Conservation (phyloP, 2,888 invertebrate genomes). For the Pogonocherus hispidulus region DNA sequence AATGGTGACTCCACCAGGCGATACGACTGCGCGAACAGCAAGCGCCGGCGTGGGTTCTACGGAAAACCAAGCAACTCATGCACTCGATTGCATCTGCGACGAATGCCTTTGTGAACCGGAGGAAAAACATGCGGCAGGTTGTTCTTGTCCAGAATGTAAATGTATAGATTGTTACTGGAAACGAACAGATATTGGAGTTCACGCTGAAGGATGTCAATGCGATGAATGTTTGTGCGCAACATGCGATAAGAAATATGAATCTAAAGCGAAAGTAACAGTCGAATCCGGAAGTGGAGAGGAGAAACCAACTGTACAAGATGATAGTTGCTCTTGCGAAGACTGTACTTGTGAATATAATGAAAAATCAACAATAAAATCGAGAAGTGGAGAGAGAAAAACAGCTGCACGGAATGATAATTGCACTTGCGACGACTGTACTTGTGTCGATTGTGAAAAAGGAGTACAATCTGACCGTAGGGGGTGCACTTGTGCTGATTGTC, state of each 20-base stretch:
- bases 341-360: not conserved
- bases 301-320: not conserved
- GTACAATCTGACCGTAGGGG: not conserved
- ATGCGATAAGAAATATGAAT: not conserved
- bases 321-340: not conserved
- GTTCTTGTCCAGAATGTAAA: constrained; percentile 34
- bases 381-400: not conserved
- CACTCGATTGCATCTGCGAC: constrained; percentile 39
- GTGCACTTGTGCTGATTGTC: constrained; percentile 42
- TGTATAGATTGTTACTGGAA: not conserved
- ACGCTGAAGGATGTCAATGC: not conserved
- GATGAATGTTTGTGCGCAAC: not conserved
- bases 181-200: not conserved
- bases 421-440: not conserved
- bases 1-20: not conserved
- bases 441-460: not conserved
- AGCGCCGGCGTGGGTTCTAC: constrained; percentile 7
- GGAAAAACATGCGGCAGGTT: constrained; percentile 18
- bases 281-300: not conserved
- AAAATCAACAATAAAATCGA: not conserved
- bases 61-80: constrained; percentile 34
- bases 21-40: not conserved
- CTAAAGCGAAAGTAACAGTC: not conserved
- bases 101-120: constrained; percentile 36
- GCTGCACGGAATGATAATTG: not conserved